These are phyloP conservation scores for Lasioglossum figueresi DNA, from an alignment of 2,888 invertebrate genomes.

Conservation along the genomic window DNA sequence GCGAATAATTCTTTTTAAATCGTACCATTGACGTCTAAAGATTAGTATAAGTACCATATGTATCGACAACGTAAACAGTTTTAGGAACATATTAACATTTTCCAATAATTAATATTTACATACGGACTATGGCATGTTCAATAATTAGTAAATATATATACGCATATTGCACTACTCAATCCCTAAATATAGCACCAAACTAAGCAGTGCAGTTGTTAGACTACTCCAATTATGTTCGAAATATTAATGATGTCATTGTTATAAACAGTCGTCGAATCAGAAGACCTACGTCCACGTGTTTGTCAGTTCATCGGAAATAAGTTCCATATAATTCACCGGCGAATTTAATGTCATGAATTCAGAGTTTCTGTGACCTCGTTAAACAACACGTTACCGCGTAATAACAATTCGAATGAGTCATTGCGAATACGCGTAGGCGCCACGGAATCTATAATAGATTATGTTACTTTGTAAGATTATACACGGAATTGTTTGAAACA, in stretches of 20 bases:
- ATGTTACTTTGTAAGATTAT: constrained; percentile 22
- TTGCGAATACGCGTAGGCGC: constrained; percentile 24
- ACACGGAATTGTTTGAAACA: not conserved
- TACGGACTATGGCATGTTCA: not conserved
- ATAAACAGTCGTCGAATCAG: constrained; percentile 23
- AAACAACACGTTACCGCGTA: constrained; percentile 30
- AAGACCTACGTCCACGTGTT: not conserved
- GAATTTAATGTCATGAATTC: constrained; percentile 34
- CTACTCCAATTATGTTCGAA: constrained; percentile 3
- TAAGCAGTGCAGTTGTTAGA: constrained; percentile 8
- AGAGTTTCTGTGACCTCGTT: constrained; percentile 23
- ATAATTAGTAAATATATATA: not conserved
- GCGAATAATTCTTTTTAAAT: constrained; percentile 23
- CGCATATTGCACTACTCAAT: not conserved
- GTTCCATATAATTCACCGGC: not conserved
- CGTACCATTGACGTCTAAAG: not conserved
- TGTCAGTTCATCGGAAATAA: constrained; percentile 2
- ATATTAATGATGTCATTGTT: constrained; percentile 38
- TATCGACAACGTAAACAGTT: constrained; percentile 2
- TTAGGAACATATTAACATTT: constrained; percentile 31
- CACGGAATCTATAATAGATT: constrained; percentile 19
- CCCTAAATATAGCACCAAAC: not conserved
- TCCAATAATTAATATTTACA: constrained; percentile 13
- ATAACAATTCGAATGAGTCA: constrained; percentile 45
- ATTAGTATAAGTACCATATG: constrained; percentile 30